phyloP scores from a whole-genome alignment of 2,797 vertebrate species.

The Eulemur mongoz region DNA sequence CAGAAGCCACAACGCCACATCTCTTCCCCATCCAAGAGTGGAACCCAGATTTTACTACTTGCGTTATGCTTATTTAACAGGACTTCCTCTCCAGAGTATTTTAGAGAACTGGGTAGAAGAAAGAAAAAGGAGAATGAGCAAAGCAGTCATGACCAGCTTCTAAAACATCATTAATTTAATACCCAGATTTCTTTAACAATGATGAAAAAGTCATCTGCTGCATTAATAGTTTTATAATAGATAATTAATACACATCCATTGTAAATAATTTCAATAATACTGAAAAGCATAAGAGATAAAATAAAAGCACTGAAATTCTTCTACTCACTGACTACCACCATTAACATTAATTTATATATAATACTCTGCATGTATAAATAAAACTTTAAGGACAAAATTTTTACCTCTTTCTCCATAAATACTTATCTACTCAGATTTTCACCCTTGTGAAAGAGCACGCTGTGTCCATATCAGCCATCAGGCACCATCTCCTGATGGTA shows the following conservation, averaged over 20 bases:
- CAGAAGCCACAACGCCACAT: background rate
- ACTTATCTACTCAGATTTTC: background rate
- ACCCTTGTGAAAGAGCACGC: background rate
- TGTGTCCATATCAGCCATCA: background rate
- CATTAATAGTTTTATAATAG: background rate
- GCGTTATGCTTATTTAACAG: background rate
- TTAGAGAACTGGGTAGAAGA: background rate
- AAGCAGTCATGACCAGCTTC: background rate
- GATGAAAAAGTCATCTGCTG: background rate
- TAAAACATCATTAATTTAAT: conserved; percentile 27
- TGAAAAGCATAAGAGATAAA: background rate
- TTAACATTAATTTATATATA: background rate
- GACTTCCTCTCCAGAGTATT: background rate
- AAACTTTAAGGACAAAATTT: background rate
- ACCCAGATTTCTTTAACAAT: background rate
- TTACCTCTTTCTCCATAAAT: background rate
- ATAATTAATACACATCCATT: background rate
- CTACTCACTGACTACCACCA: background rate
- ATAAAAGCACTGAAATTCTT: background rate
- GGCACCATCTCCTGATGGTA: background rate
- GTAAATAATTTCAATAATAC: background rate
- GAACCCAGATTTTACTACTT: background rate
- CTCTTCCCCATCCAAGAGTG: background rate
- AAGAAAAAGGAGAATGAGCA: background rate
- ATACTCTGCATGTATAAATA: background rate